These are phyloP conservation scores for Menura novaehollandiae DNA, from an alignment of 2,113 vertebrate genomes.

Conservation along the genomic window DNA sequence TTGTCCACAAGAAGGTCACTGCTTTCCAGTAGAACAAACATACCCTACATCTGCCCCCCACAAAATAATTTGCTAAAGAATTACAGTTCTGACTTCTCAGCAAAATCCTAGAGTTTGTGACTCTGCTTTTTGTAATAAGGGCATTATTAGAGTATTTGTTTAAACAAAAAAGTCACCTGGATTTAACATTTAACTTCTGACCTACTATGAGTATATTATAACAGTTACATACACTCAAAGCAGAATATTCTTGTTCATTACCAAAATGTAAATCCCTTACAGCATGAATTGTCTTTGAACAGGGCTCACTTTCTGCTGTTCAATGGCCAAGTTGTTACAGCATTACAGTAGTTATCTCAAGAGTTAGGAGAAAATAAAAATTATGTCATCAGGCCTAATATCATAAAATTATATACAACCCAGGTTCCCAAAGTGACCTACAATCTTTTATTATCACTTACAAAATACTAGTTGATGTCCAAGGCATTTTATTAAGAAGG, in stretches of 20 bases:
- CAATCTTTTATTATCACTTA: neutral
- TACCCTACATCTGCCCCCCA: too few relatives aligned
- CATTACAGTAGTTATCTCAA: neutral
- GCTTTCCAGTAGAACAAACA: neutral
- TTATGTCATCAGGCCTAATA: neutral
- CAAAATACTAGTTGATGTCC: neutral
- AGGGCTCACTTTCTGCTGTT: neutral
- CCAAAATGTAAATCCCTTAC: neutral
- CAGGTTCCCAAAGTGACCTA: neutral
- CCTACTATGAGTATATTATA: neutral
- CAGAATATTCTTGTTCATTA: neutral
- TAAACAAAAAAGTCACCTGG: neutral
- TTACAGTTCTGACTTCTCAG: neutral
- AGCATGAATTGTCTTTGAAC: neutral
- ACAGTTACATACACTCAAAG: neutral
- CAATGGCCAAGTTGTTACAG: neutral
- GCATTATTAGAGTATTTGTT: neutral
- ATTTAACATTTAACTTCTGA: neutral
- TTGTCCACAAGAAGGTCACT: neutral
- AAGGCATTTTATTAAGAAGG: neutral
- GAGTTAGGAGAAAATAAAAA: neutral
- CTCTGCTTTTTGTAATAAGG: neutral
- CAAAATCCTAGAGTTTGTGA: neutral
- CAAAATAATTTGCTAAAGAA: neutral
- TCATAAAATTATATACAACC: neutral